Evolutionary conservation across 2,797 vertebrate genomes (phyloP).

Genomic region (Otolemur crassicaudatus): DNA sequence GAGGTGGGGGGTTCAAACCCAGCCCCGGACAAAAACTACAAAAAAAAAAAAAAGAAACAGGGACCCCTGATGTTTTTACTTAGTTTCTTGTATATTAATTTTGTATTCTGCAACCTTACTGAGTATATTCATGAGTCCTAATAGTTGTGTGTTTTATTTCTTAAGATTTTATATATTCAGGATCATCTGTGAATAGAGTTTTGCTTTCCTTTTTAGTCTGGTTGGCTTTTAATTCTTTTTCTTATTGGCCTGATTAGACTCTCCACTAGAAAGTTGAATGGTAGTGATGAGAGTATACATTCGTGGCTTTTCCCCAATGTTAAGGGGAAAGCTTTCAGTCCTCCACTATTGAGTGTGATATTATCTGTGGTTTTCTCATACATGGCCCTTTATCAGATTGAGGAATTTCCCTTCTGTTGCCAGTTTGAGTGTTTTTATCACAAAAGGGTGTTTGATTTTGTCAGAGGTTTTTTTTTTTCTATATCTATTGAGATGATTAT

Average conservation of each 20-base stretch:
- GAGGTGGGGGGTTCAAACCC: too few species aligned
- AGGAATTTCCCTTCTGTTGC: not conserved
- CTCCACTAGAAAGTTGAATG: not conserved
- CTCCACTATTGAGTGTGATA: not conserved
- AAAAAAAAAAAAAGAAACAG: slow-evolving; percentile 59
- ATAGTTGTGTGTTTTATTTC: not conserved
- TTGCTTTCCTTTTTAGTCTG: slow-evolving; percentile 35
- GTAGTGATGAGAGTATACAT: not conserved
- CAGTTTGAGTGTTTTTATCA: slow-evolving; percentile 23
- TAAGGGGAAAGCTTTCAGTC: not conserved
- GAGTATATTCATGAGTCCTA: slow-evolving; percentile 10
- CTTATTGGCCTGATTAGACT: not conserved
- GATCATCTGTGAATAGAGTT: slow-evolving; percentile 29
- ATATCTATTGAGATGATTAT: not conserved
- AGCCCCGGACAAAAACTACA: too few species aligned
- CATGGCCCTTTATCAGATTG: not conserved
- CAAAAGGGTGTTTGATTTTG: not conserved
- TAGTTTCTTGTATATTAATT: slow-evolving; percentile 54
- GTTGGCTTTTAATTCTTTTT: slow-evolving; percentile 1
- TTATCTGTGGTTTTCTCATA: not conserved
- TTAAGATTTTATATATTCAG: not conserved
- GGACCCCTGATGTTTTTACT: slow-evolving; percentile 77
- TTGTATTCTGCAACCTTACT: not conserved
- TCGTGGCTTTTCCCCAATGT: not conserved
- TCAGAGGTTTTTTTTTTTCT: slow-evolving; percentile 21